Conservation (phyloP, 2,797 vertebrate genomes). For the Enteromius mattozi region DNA sequence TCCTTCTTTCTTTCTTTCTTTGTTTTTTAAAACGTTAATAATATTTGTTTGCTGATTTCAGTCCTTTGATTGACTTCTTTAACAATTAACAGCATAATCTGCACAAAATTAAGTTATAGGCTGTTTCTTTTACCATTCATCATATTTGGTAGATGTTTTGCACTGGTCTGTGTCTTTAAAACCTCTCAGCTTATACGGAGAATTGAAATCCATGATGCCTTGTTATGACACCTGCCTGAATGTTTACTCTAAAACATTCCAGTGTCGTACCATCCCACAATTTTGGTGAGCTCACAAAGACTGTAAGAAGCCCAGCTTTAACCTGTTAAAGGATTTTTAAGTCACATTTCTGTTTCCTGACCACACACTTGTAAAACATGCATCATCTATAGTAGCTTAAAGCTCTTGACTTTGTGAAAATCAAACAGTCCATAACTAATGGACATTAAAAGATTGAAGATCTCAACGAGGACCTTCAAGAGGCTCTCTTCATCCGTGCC, state of each 20-base stretch:
- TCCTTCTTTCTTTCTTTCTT: neutral
- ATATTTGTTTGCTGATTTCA: neutral
- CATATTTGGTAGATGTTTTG: neutral
- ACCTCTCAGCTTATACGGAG: neutral
- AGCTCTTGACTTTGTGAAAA: neutral
- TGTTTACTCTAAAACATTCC: conserved; percentile 33
- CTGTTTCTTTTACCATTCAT: neutral
- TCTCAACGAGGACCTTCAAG: conserved; percentile 34
- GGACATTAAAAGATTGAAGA: neutral
- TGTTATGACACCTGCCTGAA: conserved; percentile 10
- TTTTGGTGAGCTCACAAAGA: neutral
- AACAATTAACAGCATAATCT: neutral
- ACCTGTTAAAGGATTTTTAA: conserved; percentile 10
- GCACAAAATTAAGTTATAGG: neutral
- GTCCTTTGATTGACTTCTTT: neutral
- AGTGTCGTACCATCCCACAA: neutral
- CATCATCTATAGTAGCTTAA: neutral
- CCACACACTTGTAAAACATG: conserved; percentile 6
- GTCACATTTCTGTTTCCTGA: neutral
- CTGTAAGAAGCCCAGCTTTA: neutral
- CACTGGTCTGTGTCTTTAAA: neutral
- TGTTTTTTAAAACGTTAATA: neutral
- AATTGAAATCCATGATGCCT: neutral
- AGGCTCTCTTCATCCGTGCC: conserved; percentile 10
- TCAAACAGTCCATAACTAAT: conserved; percentile 24